Base-by-base conservation (phyloP, 2,113 vertebrate genomes). In the Tautogolabrus adspersus region DNA sequence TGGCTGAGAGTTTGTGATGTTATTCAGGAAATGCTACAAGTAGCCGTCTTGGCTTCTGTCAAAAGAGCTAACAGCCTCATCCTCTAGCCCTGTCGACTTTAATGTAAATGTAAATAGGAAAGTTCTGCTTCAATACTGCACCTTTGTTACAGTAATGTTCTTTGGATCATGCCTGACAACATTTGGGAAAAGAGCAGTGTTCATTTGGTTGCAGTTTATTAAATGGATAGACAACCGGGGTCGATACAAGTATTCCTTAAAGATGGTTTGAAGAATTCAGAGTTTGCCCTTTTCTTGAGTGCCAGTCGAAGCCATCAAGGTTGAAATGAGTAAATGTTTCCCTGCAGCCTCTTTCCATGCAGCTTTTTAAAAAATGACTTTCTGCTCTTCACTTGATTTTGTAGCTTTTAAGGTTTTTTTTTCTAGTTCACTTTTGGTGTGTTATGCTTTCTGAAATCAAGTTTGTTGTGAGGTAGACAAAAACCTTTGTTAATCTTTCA, bases 131-230 rank as follows among this genome's bases (percentile, higher is more conserved):
- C 61, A 59, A 64, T 52, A 15, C 68, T 52, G 16, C 6, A 23
- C 47, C 44, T 77, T 23, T 1, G 22, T 72, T 57, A n/a, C 10
- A 6, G 3, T 40, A 51, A 55, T 30, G 19, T 56, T 68, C 38
- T 63, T 68, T 52, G 23, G 82, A 49, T 76, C 52, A 26, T 61
- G 58, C 22, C 56, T 65, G 77, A 52, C 1, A 37, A 34, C 74
- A 65, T 71, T 54, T 63, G 10, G 74, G 47, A 11, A 78, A 77
- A 72, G 49, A 42, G 19, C 6, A 19, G 47, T 62, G 54, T 58
- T 76, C 3, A 26, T 42, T 72, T 59, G 52, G 59, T 34, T 75
- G 30, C 19, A 21, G 19, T 44, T 26, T 57, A 42, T 74, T 72
- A 66, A 61, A 65, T 19, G 60, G 37, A 62, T 79, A 37, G 51